Evolutionary conservation across 2,888 invertebrate genomes (phyloP).

Genomic region (Pollenia griseotomentosa): DNA sequence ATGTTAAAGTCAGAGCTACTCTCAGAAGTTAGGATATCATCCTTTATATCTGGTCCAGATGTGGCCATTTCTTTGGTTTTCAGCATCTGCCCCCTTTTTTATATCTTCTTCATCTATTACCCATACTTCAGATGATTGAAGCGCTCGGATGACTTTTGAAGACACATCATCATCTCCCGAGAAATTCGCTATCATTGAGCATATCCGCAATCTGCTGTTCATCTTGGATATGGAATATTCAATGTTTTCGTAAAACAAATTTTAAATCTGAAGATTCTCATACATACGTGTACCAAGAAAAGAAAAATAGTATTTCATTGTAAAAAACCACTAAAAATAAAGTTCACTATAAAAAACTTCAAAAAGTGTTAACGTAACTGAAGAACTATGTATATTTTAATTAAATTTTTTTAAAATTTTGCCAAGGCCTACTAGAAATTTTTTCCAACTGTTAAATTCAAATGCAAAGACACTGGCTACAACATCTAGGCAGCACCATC

Average conservation of each 20-base stretch:
- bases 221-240: slow-evolving; percentile 8
- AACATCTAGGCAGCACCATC: background rate
- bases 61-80: slow-evolving; percentile 11
- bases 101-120: no score
- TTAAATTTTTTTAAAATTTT: background rate
- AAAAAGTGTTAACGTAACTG: slow-evolving; percentile 12
- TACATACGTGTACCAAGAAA: slow-evolving; percentile 28
- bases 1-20: no score
- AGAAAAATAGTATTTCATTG: background rate
- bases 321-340: background rate
- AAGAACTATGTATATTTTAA: background rate
- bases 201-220: slow-evolving; percentile 40
- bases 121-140: slow-evolving; percentile 29
- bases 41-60: slow-evolving; percentile 6
- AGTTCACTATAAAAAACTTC: slow-evolving; percentile 21
- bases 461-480: background rate
- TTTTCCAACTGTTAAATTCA: slow-evolving; percentile 26
- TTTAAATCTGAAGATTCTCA: slow-evolving; percentile 20
- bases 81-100: no score
- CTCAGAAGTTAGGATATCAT: slow-evolving; percentile 5
- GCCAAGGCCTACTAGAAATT: slow-evolving; percentile 22
- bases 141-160: slow-evolving; percentile 27
- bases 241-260: slow-evolving; percentile 13
- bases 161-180: slow-evolving; percentile 15
- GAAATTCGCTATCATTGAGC: slow-evolving; percentile 34